Evolutionary conservation across 2,113 vertebrate genomes (phyloP).

Genomic region (Cyprinus carpio): DNA sequence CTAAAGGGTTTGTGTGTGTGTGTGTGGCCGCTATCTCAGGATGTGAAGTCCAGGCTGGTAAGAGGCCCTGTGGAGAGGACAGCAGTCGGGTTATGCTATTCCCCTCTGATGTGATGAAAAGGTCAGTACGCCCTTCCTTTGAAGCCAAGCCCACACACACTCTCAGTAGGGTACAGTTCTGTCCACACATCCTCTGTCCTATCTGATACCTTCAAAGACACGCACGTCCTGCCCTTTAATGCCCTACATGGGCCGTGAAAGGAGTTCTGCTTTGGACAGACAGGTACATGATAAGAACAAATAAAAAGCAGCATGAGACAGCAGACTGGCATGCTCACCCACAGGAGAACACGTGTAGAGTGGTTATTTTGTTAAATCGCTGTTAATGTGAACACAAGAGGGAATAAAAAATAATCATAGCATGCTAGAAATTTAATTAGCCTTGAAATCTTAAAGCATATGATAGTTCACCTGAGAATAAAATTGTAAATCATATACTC

Average conservation of each 20-base stretch:
- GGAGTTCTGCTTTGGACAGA: conserved; percentile 34
- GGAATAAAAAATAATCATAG: background rate
- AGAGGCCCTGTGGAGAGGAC: conserved; percentile 29
- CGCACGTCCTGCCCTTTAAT: conserved; percentile 52
- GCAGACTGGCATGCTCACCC: background rate
- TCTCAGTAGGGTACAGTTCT: conserved; percentile 33
- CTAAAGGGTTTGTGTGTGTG: background rate
- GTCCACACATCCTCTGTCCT: conserved; percentile 29
- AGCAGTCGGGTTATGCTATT: conserved; percentile 36
- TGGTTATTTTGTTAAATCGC: background rate
- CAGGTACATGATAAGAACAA: conserved; percentile 47
- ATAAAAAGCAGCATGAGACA: conserved; percentile 25
- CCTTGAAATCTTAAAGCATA: background rate
- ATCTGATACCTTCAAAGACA: conserved; percentile 50
- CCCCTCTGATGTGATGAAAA: conserved; percentile 50
- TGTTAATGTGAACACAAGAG: background rate
- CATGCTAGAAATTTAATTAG: background rate
- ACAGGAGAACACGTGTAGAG: conserved; percentile 17
- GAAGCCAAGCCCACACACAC: conserved; percentile 45
- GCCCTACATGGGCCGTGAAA: conserved; percentile 25
- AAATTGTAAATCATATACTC: background rate
- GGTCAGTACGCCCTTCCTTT: conserved; percentile 50
- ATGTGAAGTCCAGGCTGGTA: conserved; percentile 6
- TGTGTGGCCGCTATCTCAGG: conserved; percentile 4
- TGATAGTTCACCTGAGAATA: background rate